Evolutionary conservation across 1,140 invertebrate species (phyloP).

Genomic region (Eumaeus atala): DNA sequence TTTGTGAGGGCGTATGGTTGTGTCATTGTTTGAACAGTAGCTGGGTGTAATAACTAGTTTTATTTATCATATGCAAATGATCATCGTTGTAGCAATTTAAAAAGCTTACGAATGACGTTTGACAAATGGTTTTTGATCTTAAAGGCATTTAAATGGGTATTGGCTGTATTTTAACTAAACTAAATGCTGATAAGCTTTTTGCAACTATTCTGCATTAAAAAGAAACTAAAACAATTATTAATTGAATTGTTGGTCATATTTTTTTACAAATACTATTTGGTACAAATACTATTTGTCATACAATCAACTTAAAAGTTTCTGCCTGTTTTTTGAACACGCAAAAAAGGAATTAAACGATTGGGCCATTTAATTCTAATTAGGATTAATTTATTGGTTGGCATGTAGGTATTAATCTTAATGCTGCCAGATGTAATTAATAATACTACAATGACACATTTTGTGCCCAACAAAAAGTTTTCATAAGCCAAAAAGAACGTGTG

Average conservation of each 20-base stretch:
- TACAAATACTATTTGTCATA: too few species aligned
- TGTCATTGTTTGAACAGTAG: conserved; percentile 56
- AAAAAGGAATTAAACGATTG: too few species aligned
- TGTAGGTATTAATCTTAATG: neutral
- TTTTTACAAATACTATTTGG: too few species aligned
- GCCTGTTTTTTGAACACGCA: neutral
- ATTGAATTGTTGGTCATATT: too few species aligned
- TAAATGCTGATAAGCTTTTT: too few species aligned
- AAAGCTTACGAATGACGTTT: neutral
- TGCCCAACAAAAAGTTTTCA: conserved; percentile 2
- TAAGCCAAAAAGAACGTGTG: conserved; percentile 11
- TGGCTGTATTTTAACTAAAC: too few species aligned
- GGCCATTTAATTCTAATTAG: conserved; percentile 17
- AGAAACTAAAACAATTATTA: too few species aligned
- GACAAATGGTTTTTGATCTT: too few species aligned
- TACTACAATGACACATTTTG: neutral
- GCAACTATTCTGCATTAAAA: too few species aligned
- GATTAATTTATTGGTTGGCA: conserved; percentile 10
- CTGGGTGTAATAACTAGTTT: conserved; percentile 21
- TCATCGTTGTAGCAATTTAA: neutral
- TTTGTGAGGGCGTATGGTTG: conserved; percentile 38
- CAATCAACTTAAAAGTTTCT: too few species aligned
- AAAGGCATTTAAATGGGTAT: too few species aligned
- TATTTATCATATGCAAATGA: conserved; percentile 10
- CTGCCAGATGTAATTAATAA: neutral